Base-by-base conservation (phyloP, 2,888 invertebrate genomes). In the Zygaena filipendulae region DNA sequence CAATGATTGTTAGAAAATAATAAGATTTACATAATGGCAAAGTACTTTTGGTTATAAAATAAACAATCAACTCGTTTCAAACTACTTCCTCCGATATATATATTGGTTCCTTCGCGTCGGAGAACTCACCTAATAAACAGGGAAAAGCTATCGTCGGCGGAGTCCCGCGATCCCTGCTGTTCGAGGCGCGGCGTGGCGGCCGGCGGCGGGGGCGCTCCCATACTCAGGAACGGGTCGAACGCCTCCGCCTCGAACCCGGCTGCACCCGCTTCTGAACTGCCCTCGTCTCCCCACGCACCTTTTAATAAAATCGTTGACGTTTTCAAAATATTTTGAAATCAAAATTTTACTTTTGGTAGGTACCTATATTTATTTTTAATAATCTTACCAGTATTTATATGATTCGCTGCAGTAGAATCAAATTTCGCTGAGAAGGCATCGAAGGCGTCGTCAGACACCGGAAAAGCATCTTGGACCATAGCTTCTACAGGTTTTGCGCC, bases 371-470 rank as follows among this genome's bases (percentile, higher is more conserved):
- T 6, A 5, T 22, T 12, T 16, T 20, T 8, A 25, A 18, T 10
- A 14, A 40, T 53, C 45, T 55, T 49, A 66, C 70, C 64, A 29
- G 59, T 49, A 24, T 61, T 62, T 35, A 60, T 45, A 20, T 62
- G 66, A 36, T 64, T 70, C 10, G 58, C 59, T 23, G 77, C 71
- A 3, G 87, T 87, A 19, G 85, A 87, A 43, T 94, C 94, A 49
- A 95, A 95, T 59, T 94, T 93, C 2, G 92, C 90, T 3, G 93
- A 87, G 48, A 95, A 95, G 0, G 92, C 94, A 59, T 95, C 95
- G 44, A 95, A 95, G 1, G 81, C 82, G 21, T 82, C 77, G 32
- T 71, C 63, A 2, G 70, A 59, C 28, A 62, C 59, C 2, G 68
- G 56, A 29, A 67, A 66, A 4, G 55, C 43, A 21, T 72, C 66